A percentile compares a stretch with the other conserved stretches of the same genome.
Evolutionary conservation across 2,888 invertebrate genomes (phyloP).

Genomic region (Peribatodes rhomboidaria): DNA sequence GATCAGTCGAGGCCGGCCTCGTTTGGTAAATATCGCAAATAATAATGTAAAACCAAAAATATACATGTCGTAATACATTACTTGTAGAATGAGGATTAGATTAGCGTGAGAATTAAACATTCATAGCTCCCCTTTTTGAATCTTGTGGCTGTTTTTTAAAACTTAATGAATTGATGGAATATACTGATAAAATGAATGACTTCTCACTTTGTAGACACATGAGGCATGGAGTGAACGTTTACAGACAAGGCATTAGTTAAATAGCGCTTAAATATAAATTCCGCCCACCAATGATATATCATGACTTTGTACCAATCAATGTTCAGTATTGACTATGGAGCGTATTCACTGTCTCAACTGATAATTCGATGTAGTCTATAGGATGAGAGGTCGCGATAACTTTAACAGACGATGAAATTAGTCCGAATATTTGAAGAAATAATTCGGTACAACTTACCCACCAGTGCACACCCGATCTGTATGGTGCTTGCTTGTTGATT

Average conservation of each 20-base stretch:
- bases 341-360: neutral
- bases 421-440: neutral
- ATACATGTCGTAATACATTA: constrained; percentile 27
- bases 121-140: constrained; percentile 12
- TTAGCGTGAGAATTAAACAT: constrained; percentile 47
- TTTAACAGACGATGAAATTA: neutral
- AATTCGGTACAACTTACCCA: constrained; percentile 55
- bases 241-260: neutral
- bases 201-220: neutral
- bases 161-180: neutral
- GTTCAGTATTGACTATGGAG: too few species aligned
- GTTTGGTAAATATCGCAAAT: constrained; percentile 13
- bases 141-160: constrained; percentile 11
- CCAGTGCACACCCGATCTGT: constrained; percentile 67
- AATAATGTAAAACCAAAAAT: constrained; percentile 32
- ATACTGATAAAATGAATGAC: neutral
- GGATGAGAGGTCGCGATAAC: neutral
- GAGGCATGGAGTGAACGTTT: neutral
- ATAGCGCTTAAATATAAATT: neutral
- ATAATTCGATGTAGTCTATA: neutral
- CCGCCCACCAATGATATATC: neutral
- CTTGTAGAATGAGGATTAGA: constrained; percentile 41
- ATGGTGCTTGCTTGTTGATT: constrained; percentile 75
- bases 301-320: too few species aligned
- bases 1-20: constrained; percentile 7